phyloP scores from a whole-genome alignment of 2,113 vertebrate genomes.

The Agapornis roseicollis region DNA sequence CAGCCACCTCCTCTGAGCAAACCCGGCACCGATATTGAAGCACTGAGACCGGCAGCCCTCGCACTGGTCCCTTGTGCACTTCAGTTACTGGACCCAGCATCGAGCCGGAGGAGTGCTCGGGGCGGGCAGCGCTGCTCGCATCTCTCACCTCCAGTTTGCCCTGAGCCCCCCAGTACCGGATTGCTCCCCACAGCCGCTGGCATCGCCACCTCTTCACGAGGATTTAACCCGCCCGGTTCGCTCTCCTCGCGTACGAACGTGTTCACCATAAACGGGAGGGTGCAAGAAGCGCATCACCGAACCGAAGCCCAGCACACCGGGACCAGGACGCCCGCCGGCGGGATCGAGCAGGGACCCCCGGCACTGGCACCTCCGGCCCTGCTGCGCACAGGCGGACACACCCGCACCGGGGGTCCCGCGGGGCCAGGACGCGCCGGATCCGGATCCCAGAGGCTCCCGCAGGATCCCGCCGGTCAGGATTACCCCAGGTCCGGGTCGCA shows the following conservation, averaged over 20 bases:
- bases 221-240: neutral
- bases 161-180: fast-evolving
- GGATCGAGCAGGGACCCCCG: neutral
- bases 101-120: fast-evolving
- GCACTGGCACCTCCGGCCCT: neutral
- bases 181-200: fast-evolving
- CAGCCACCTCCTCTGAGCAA: neutral
- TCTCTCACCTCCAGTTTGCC: neutral
- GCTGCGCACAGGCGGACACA: neutral
- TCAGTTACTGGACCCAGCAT: neutral
- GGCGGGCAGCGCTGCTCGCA: neutral
- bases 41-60: neutral
- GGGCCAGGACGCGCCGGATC: neutral
- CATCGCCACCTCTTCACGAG: neutral
- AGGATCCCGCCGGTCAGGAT: neutral
- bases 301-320: neutral
- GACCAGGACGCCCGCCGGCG: neutral
- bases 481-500: neutral
- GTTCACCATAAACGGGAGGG: fast-evolving
- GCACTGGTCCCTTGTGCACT: neutral
- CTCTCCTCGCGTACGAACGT: neutral
- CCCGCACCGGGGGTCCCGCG: neutral
- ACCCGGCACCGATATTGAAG: neutral
- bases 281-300: neutral
- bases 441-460: neutral